Base-by-base conservation (phyloP, 1,140 invertebrate genomes). In the Lucilia cuprina region DNA sequence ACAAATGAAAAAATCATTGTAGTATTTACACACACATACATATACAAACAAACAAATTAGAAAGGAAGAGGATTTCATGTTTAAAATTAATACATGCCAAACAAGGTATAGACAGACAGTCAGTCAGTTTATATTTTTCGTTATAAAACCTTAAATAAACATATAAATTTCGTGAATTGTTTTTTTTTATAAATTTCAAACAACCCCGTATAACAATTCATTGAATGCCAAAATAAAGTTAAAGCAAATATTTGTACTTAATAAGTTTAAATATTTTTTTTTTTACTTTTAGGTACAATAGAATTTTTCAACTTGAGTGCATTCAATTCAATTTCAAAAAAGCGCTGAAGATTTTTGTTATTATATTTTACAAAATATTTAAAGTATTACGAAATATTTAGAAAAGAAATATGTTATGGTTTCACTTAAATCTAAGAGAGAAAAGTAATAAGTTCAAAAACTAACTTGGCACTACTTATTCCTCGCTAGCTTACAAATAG, bases 251-350 rank as follows among this genome's bases (percentile, higher is more conserved):
- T 70, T 70, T 70, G 21, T 70, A 70, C 65, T 70, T 70, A 70
- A 21, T 70, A 70, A 70, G 65, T 70, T 9, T 12, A 70, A 70
- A 70, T 70, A 70, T 70, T 70, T 70, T 70, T 60, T 60, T 60
- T 60, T 30, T 30, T 30, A 21, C n/a, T 60, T 60, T 60, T 60
- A 2, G 14, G 7, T 21, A 70, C 65, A 70, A 70, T 21, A 70
- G 65, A 70, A 70, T 70, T 70, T 70, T 70, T 70, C 65, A 70
- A 70, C 65, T 25, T 70, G 65, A 70, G n/a, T 70, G 65, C 65
- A 70, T 70, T 70, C 55, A n/a, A 60, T n/a, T 60, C 41, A 41
- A 41, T 41, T 41, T 41, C 41, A 41, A 41, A 41, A 41, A 5
- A 0, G 2, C 0, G 41, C 5, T 41, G 41, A 10, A 41, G 41